Base-by-base conservation (phyloP, 2,113 vertebrate species). In the Numida meleagris region DNA sequence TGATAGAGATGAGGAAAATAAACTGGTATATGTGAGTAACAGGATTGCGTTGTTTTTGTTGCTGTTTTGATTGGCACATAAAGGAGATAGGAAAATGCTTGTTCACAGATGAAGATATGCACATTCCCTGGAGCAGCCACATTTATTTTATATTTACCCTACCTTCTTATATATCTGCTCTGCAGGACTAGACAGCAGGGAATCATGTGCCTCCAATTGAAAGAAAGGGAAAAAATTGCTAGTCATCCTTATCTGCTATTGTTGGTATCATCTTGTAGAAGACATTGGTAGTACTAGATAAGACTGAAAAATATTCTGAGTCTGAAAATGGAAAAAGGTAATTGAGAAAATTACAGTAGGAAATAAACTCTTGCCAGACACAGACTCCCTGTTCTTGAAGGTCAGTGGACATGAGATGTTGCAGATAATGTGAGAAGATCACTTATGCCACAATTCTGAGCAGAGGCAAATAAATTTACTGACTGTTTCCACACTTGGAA, bases 21-120 rank as follows among this genome's bases (percentile, higher is more conserved):
- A 94, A 70, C 90, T 70, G 6, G 89, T 89, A 90, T 84, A 79
- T 68, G 84, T 53, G 66, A 74, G 93, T 45, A 82, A 82, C 70
- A 31, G 72, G 78, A 68, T 58, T 70, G 80, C 10, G 72, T 83
- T 85, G 48, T 70, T 46, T 48, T 66, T 79, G 33, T 79, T 82
- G 38, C 53, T 33, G 45, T 74, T 74, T 74, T 46, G 57, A 59
- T 17, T 29, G n/a, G 43, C 25, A 36, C 24, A 27, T 36, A 48
- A 36, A 61, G 18, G 18, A 20, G 34, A 61, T 12, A 34, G n/a
- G 25, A 61, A 27, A 46, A 58, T 59, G 12, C 23, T 75, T 45
- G 21, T 45, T 75, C 33, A 91, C 70, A 82, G 48, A 72, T 78
- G 18, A 87, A 75, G 38, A 33, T 73, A 62, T 34, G 70, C 16